Evolutionary conservation across 2,888 invertebrate genomes (phyloP).

Genomic region (Phragmatobia fuliginosa): DNA sequence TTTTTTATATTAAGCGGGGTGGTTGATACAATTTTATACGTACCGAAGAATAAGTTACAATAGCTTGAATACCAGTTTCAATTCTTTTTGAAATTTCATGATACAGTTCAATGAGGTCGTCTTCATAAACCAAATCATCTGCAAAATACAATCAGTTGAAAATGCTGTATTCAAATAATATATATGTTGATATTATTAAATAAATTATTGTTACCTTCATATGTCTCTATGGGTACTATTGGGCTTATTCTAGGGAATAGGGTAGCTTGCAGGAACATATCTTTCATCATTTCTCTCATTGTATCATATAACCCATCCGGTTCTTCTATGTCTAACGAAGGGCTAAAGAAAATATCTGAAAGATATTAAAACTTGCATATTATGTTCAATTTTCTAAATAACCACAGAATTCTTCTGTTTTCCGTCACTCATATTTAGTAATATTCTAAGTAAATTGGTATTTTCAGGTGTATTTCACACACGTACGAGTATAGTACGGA

Average conservation of each 20-base stretch:
- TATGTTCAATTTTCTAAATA: neutral
- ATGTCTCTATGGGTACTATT: constrained; percentile 72
- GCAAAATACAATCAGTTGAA: constrained; percentile 25
- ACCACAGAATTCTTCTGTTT: too few species aligned
- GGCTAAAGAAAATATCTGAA: constrained; percentile 89
- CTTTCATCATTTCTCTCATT: constrained; percentile 90
- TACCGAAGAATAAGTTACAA: constrained; percentile 74
- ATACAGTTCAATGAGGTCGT: constrained; percentile 86
- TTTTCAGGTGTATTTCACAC: too few species aligned
- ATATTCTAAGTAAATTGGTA: too few species aligned
- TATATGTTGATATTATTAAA: neutral
- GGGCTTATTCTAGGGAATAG: constrained; percentile 90
- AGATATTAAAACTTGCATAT: constrained; percentile 13
- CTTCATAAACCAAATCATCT: constrained; percentile 87
- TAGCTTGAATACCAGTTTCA: constrained; percentile 76
- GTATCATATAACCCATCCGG: constrained; percentile 89
- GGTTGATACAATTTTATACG: constrained; percentile 51
- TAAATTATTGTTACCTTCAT: constrained; percentile 68
- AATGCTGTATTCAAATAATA: too few species aligned
- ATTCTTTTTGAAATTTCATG: constrained; percentile 84
- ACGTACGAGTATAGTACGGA: too few species aligned
- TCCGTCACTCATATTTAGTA: too few species aligned
- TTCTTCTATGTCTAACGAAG: constrained; percentile 90
- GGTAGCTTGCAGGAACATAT: constrained; percentile 91
- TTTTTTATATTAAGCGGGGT: neutral